Percentiles rank a stretch among this genome's conserved stretches.
Evolutionary conservation across 2,797 vertebrate species (phyloP).

Genomic region (Tarsius wallacei): DNA sequence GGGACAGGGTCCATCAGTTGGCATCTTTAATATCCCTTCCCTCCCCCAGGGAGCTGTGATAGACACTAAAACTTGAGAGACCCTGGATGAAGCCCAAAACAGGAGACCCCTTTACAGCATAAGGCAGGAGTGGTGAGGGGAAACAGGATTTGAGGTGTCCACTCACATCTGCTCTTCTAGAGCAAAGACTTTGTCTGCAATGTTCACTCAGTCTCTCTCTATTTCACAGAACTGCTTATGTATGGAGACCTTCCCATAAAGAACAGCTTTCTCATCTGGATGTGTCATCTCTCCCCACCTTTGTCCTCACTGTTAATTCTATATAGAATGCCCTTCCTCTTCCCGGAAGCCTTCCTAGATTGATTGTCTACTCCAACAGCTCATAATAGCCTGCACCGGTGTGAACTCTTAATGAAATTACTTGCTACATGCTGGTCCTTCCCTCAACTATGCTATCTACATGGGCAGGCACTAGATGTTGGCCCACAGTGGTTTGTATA

Average conservation of each 20-base stretch:
- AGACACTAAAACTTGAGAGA: too few relatives aligned
- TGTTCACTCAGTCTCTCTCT: too few relatives aligned
- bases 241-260: not conserved
- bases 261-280: not conserved
- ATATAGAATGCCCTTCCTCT: not conserved
- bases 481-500: fast-evolving
- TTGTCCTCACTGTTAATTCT: not conserved
- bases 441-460: not conserved
- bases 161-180: not conserved
- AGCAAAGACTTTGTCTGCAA: not conserved
- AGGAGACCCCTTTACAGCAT: not conserved
- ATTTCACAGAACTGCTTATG: fast-evolving
- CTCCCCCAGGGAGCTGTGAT: not conserved
- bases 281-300: fast-evolving
- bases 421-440: fast-evolving
- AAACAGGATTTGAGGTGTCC: fast-evolving
- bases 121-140: not conserved
- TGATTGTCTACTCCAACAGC: not conserved
- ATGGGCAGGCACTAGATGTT: not conserved
- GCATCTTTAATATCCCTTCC: fast-evolving
- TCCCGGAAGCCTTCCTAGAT: not conserved
- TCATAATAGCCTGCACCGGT: not conserved
- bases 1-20: not conserved
- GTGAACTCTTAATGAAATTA: not conserved
- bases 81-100: not conserved